These are phyloP conservation scores for Temnothorax nylanderi DNA, from an alignment of 1,140 invertebrate genomes.

Conservation along the genomic window DNA sequence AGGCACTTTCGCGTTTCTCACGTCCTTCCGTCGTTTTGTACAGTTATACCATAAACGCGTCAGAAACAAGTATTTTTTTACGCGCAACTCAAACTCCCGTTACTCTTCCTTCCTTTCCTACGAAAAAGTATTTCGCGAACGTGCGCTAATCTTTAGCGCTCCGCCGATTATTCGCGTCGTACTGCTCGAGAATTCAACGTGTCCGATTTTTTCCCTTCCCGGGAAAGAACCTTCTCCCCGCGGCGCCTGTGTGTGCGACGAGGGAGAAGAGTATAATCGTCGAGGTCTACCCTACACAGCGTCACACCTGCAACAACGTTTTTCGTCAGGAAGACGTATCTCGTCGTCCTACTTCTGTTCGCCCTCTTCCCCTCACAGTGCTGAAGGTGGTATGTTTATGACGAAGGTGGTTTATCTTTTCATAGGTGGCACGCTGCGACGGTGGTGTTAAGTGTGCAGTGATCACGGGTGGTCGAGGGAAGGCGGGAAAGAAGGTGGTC, in stretches of 20 bases:
- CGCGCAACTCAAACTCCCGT: conserved; percentile 21
- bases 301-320: conserved; percentile 7
- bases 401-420: conserved; percentile 83
- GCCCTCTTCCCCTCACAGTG: conserved; percentile 44
- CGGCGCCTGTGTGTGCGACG: conserved; percentile 37
- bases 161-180: neutral
- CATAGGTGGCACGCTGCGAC: conserved; percentile 81
- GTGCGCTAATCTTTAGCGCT: neutral
- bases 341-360: conserved; percentile 29
- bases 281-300: neutral
- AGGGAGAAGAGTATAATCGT: conserved; percentile 24
- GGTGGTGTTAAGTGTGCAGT: conserved; percentile 83
- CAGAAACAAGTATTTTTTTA: conserved; percentile 72
- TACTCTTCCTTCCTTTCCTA: neutral
- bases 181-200: conserved; percentile 62
- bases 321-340: conserved; percentile 29
- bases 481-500: conserved; percentile 83
- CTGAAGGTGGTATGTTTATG: conserved; percentile 81
- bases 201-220: neutral
- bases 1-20: conserved; percentile 47
- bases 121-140: neutral
- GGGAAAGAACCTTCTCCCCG: neutral
- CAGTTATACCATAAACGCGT: neutral
- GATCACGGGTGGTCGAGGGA: conserved; percentile 81
- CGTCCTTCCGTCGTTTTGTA: conserved; percentile 48